Conservation (phyloP, 2,113 vertebrate genomes). For the Takifugu bimaculatus region DNA sequence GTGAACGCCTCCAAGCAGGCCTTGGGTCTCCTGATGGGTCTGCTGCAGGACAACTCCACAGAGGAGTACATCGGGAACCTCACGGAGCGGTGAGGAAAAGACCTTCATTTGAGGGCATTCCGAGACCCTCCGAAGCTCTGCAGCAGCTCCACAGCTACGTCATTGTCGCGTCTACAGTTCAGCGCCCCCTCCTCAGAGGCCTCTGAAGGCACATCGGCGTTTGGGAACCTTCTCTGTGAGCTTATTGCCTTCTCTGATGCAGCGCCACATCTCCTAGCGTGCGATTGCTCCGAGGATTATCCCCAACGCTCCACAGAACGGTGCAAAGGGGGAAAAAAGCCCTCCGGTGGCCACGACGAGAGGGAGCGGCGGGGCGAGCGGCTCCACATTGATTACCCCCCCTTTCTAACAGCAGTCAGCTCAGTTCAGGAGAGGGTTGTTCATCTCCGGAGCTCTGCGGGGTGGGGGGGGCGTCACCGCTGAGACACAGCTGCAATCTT, state of each 20-base stretch:
- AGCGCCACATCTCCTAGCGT: conserved; percentile 61
- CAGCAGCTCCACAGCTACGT: conserved; percentile 17
- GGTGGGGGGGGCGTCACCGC: conserved; percentile 9
- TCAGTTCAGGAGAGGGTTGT: conserved; percentile 44
- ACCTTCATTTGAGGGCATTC: conserved; percentile 18
- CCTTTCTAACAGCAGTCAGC: conserved; percentile 39
- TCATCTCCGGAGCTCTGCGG: conserved; percentile 37
- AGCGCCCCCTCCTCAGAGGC: conserved; percentile 27
- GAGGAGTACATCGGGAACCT: conserved; percentile 68
- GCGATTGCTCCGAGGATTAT: conserved; percentile 71
- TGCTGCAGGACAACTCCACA: conserved; percentile 65
- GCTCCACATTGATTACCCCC: conserved; percentile 64
- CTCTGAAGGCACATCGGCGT: conserved; percentile 39
- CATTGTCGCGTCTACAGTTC: conserved; percentile 46
- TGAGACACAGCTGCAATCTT: conserved; percentile 18
- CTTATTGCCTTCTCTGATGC: conserved; percentile 63
- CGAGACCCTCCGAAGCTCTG: conserved; percentile 14
- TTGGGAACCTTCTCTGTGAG: conserved; percentile 53
- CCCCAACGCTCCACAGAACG: conserved; percentile 31
- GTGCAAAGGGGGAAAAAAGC: conserved; percentile 9
- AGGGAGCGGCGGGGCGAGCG: conserved; percentile 49
- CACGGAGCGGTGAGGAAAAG: conserved; percentile 68
- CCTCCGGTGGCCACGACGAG: conserved; percentile 59
- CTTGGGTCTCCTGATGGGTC: conserved; percentile 62
- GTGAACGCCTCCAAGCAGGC: conserved; percentile 73